Base-by-base conservation (phyloP, 2,888 invertebrate species). In the Formica aserva region DNA sequence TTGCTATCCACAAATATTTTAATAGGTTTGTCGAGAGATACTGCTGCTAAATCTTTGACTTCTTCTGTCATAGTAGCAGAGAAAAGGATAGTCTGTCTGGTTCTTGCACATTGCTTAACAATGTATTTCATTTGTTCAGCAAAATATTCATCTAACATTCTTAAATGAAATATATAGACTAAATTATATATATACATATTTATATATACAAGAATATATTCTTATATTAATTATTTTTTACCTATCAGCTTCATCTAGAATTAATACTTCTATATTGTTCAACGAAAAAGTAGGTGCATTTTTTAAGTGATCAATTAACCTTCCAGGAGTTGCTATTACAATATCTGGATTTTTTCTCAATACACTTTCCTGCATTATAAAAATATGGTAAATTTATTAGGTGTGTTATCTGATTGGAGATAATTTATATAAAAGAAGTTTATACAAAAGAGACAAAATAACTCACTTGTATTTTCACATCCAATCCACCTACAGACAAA, bases 51-150 rank as follows among this genome's bases (percentile, higher is more conserved):
- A 95, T 99, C 99, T 95, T 98, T 97, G 0, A 99, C 99, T 95
- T 98, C 97, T 78, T 99, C 99, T n/a, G 99, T 99, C 99, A 99
- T 99, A 18, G 99, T 99, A 52, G 99, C 99, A 0, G 99, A 99
- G 95, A 99, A 99, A 83, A 99, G 95, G 97, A 99, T 98, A 0
- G 99, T 99, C 95, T 99, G 99, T 13, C 99, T 96, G 22, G 97
- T 98, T 82, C 97, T 96, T 0, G 98, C 97, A 95, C 99, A 99
- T 91, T 98, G 97, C 26, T 97, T 97, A 72, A 99, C 98, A 91
- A 99, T 98, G 95, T 99, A 99, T 93, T 99, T 99, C 98, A 99
- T 99, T 95, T 99, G 99, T 90, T 99, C 99, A 0, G 98, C 98
- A 95, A 99, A 99, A 95, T 98, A 98, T 94, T 99, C 99, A 95